Percentiles rank a stretch among this genome's conserved stretches.
phyloP scores from a whole-genome alignment of 2,888 invertebrate species.

The Lydus trimaculatus region DNA sequence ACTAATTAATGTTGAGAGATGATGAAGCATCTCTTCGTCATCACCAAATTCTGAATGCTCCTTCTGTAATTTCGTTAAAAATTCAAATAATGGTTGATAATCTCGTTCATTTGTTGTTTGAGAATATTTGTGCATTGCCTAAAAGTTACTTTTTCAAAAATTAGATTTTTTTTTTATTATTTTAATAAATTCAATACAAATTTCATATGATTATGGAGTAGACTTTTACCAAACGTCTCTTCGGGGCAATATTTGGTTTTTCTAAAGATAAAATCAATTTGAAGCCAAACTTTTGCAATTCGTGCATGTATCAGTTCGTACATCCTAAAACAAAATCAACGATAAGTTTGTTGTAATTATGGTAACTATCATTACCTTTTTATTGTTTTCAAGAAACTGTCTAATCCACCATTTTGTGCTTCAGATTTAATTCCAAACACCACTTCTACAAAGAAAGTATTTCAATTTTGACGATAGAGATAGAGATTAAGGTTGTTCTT shows the following conservation, averaged over 20 bases:
- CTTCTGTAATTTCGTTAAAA: slow-evolving; percentile 39
- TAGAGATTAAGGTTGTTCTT: no score
- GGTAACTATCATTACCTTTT: slow-evolving; percentile 29
- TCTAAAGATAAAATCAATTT: slow-evolving; percentile 39
- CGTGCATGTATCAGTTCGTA: slow-evolving; percentile 42
- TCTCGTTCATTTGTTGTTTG: slow-evolving; percentile 23
- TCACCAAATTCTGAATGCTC: slow-evolving; percentile 38
- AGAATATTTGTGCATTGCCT: slow-evolving; percentile 23
- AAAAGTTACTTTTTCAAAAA: background rate
- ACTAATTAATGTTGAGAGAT: slow-evolving; percentile 42
- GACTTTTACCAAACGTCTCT: slow-evolving; percentile 30
- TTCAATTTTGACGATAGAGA: no score
- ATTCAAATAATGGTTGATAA: slow-evolving; percentile 38
- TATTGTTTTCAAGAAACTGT: slow-evolving; percentile 30
- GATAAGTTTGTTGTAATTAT: background rate
- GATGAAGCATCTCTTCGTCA: slow-evolving; percentile 44
- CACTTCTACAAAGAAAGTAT: slow-evolving; percentile 35
- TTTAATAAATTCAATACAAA: slow-evolving; percentile 27
- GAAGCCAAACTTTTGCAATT: slow-evolving; percentile 45
- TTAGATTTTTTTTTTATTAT: background rate
- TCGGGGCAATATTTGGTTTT: slow-evolving; percentile 34
- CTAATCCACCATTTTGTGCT: slow-evolving; percentile 37
- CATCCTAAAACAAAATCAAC: slow-evolving; percentile 24
- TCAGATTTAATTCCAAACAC: slow-evolving; percentile 36
- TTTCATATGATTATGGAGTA: slow-evolving; percentile 38